These are phyloP conservation scores for Ceratosolen solmsi DNA, from an alignment of 1,140 invertebrate species.

Conservation along the genomic window DNA sequence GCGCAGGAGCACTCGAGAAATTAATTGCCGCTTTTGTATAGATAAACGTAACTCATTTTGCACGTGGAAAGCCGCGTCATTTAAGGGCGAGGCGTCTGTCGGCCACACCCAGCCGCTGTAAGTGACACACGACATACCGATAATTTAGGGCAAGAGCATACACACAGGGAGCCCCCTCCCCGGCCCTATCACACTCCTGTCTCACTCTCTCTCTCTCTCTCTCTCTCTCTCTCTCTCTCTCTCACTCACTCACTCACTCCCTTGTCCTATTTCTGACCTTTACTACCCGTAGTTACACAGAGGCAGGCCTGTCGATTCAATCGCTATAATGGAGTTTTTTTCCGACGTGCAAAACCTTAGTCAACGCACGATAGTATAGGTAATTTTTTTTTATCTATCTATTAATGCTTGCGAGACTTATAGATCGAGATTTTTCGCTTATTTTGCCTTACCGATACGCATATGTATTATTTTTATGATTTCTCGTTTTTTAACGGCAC, in stretches of 20 bases:
- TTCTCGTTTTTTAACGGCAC: background rate
- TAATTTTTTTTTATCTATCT: background rate
- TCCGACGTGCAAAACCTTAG: background rate
- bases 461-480: background rate
- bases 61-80: background rate
- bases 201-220: too few relatives aligned
- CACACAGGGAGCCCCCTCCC: too few relatives aligned
- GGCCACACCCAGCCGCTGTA: background rate
- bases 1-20: background rate
- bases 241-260: too few relatives aligned
- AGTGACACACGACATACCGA: background rate
- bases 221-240: too few relatives aligned
- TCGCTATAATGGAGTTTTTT: constrained; percentile 43
- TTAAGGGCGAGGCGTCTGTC: constrained; percentile 36
- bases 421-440: background rate
- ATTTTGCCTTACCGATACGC: background rate
- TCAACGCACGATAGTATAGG: too few relatives aligned
- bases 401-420: background rate
- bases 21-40: constrained; percentile 29
- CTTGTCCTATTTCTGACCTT: constrained; percentile 7
- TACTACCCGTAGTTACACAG: background rate
- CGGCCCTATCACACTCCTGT: background rate
- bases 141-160: constrained; percentile 35
- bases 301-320: constrained; percentile 16
- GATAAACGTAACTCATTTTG: background rate